These are phyloP conservation scores for Dendroctonus ponderosae DNA, from an alignment of 1,140 invertebrate species.

Conservation along the genomic window DNA sequence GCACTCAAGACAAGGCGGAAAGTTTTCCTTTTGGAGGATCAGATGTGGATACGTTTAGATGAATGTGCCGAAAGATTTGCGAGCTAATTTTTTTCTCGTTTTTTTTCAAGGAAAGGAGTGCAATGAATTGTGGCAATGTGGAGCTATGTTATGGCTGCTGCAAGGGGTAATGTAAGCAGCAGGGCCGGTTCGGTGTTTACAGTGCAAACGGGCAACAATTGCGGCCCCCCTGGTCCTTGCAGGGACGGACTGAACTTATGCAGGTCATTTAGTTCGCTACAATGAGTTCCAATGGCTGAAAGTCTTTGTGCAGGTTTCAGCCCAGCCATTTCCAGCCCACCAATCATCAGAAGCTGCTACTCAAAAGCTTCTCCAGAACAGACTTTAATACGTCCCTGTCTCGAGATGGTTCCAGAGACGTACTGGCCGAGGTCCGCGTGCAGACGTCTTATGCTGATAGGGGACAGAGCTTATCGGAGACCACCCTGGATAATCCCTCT, in stretches of 20 bases:
- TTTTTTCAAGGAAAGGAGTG: conserved; percentile 31
- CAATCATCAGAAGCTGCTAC: conserved; percentile 6
- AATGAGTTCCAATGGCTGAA: not conserved
- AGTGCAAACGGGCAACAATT: conserved; percentile 39
- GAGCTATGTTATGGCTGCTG: conserved; percentile 60
- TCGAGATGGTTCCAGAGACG: conserved; percentile 46
- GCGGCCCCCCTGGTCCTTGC: conserved; percentile 44
- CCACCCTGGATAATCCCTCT: conserved; percentile 24
- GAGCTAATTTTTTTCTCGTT: conserved; percentile 5
- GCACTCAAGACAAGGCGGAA: not conserved
- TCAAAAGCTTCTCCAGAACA: conserved; percentile 35
- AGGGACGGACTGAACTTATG: conserved; percentile 41
- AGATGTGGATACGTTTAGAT: not conserved
- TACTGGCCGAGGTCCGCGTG: conserved; percentile 46
- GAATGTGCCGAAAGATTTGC: not conserved
- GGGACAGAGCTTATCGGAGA: conserved; percentile 19
- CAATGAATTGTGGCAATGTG: conserved; percentile 52
- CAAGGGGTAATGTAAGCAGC: conserved; percentile 54
- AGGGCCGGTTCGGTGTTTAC: conserved; percentile 48
- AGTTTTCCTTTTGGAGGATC: not conserved
- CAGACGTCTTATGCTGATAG: conserved; percentile 36
- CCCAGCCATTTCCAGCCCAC: not conserved
- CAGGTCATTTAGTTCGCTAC: conserved; percentile 3
- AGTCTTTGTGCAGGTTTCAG: not conserved
- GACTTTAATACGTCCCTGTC: conserved; percentile 42